Evolutionary conservation across 2,888 invertebrate species (phyloP).

Genomic region (Drosophila hamatofila): DNA sequence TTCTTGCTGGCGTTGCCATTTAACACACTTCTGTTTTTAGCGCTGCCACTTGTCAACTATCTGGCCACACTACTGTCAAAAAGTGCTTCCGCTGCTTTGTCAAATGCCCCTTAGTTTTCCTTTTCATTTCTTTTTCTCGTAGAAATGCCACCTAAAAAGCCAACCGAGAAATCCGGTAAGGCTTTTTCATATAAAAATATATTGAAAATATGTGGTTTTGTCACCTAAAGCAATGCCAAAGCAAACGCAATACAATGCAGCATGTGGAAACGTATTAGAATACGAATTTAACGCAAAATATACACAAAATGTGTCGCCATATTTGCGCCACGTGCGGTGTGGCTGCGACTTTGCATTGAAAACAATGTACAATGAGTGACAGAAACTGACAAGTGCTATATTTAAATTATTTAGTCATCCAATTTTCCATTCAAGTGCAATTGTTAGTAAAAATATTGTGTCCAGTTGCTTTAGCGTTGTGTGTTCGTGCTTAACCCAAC

Average conservation of each 20-base stretch:
- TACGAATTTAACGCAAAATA: constrained; percentile 45
- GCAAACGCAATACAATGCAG: constrained; percentile 10
- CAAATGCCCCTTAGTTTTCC: constrained; percentile 77
- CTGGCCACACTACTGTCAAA: constrained; percentile 65
- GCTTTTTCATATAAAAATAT: constrained; percentile 82
- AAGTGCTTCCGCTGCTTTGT: constrained; percentile 64
- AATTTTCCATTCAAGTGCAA: constrained; percentile 2
- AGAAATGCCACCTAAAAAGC: constrained; percentile 95
- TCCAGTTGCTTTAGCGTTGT: constrained; percentile 28
- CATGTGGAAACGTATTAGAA: constrained; percentile 26
- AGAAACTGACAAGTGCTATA: background rate
- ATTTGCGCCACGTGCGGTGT: constrained; percentile 71
- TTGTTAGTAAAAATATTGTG: background rate
- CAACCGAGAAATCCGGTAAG: constrained; percentile 94
- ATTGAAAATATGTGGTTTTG: constrained; percentile 51
- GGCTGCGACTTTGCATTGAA: constrained; percentile 28
- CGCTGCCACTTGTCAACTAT: constrained; percentile 22
- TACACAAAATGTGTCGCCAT: constrained; percentile 23
- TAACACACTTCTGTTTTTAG: background rate
- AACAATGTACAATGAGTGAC: constrained; percentile 24
- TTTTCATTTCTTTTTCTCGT: constrained; percentile 85
- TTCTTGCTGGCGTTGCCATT: constrained; percentile 37
- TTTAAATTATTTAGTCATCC: background rate
- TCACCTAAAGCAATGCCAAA: constrained; percentile 44
- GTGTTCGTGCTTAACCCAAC: constrained; percentile 70